Percentiles rank a stretch among this genome's conserved stretches.
phyloP scores from a whole-genome alignment of 1,140 invertebrate species.

The Nasonia giraulti region DNA sequence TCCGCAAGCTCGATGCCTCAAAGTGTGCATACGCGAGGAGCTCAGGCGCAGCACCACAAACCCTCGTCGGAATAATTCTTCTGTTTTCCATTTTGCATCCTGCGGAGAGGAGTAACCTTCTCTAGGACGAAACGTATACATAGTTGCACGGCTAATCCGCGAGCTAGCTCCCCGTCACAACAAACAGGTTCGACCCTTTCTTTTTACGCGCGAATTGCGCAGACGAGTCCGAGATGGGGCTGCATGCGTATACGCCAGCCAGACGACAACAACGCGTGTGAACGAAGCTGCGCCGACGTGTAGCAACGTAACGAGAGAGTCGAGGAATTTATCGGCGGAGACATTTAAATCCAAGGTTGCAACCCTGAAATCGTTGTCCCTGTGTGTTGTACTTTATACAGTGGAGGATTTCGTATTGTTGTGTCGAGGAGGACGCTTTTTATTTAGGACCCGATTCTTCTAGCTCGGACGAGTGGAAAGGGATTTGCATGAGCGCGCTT shows the following conservation, averaged over 20 bases:
- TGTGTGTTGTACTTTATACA: too few relatives aligned
- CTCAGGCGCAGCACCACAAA: neutral
- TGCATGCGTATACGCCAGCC: neutral
- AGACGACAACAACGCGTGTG: constrained; percentile 17
- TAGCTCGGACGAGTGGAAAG: too few relatives aligned
- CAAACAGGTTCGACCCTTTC: constrained; percentile 33
- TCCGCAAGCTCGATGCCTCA: neutral
- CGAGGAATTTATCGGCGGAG: constrained; percentile 11
- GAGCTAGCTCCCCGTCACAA: neutral
- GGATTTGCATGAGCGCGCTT: too few relatives aligned
- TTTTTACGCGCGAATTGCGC: constrained; percentile 25
- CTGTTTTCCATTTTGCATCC: neutral
- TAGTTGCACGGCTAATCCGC: too few relatives aligned
- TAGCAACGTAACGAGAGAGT: neutral
- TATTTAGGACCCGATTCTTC: too few relatives aligned
- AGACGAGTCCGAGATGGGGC: neutral
- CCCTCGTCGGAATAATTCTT: neutral
- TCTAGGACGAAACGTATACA: too few relatives aligned
- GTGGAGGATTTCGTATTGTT: too few relatives aligned
- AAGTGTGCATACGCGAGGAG: neutral
- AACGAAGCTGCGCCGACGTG: neutral
- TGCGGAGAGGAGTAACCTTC: too few relatives aligned
- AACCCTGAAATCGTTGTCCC: neutral
- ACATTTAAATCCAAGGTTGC: constrained; percentile 19
- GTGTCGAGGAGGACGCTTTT: too few relatives aligned